Conservation (phyloP, 2,888 invertebrate genomes). For the Macrophya annulata region DNA sequence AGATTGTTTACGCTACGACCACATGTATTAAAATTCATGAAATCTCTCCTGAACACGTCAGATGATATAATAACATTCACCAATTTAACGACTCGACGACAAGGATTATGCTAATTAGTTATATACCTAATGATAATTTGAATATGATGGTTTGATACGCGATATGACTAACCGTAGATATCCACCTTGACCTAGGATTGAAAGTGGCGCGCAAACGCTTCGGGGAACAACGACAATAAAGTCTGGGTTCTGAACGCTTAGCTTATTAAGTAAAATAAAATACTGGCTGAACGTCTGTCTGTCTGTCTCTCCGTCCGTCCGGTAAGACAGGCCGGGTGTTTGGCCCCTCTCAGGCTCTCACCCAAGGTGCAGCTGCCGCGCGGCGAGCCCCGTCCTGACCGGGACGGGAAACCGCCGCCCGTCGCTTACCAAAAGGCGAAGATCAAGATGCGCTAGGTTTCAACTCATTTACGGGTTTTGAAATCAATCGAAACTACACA, state of each 20-base stretch:
- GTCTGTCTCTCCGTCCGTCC: slow-evolving; percentile 63
- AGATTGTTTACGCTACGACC: slow-evolving; percentile 19
- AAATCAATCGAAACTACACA: background rate
- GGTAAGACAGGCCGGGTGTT: slow-evolving; percentile 67
- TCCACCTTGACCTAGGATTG: slow-evolving; percentile 54
- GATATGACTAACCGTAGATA: slow-evolving; percentile 15
- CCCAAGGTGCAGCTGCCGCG: slow-evolving; percentile 71
- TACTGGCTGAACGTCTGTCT: slow-evolving; percentile 64
- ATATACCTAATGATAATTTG: background rate
- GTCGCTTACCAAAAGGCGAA: slow-evolving; percentile 62
- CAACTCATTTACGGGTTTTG: background rate
- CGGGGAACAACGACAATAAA: slow-evolving; percentile 33
- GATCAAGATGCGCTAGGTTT: slow-evolving; percentile 2
- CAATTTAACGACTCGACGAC: slow-evolving; percentile 6
- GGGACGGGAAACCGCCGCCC: slow-evolving; percentile 62
- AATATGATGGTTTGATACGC: background rate
- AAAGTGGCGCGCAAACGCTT: slow-evolving; percentile 50
- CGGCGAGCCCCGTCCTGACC: slow-evolving; percentile 61
- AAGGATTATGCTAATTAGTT: slow-evolving; percentile 17
- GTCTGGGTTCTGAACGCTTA: slow-evolving; percentile 46
- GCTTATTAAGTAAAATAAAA: slow-evolving; percentile 65
- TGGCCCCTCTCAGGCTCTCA: slow-evolving; percentile 71
- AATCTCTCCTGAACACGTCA: slow-evolving; percentile 3
- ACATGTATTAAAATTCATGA: slow-evolving; percentile 14
- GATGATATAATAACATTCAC: slow-evolving; percentile 2